Base-by-base conservation (phyloP, 2,888 invertebrate genomes). In the Amblyjoppa proteus region DNA sequence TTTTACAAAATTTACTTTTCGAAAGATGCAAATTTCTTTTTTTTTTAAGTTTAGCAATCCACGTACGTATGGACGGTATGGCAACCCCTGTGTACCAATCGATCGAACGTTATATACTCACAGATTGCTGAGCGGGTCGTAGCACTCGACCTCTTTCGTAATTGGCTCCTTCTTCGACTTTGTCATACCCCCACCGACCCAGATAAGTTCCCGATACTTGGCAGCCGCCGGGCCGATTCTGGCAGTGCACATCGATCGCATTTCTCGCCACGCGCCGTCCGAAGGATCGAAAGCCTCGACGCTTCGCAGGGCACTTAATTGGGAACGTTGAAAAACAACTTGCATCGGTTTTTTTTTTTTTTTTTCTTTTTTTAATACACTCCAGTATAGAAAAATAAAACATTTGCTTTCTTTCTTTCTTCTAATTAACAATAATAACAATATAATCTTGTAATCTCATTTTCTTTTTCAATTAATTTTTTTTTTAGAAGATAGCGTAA, bases 111-210 rank as follows among this genome's bases (percentile, higher is more conserved):
- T 41, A 64, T 51, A 75, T 56, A 88, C 94, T 93, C 90, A 96
- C 96, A 96, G 95, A 91, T 96, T 95, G 82, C 94, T 95, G 87
- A 94, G 95, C 0, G 95, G 95, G 92, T 96, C 96, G 91, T 96
- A 96, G 92, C 95, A 96, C 92, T 96, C 96, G 2, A 96, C 96
- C 76, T 95, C 95, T 88, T 95, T 95, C 87, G 95, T 95, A 77
- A 96, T 94, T 0, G 95, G 95, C 34, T 94, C 94, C 81, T 95
- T 95, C 91, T 95, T 95, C 89, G 95, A 95, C 28, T 95, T 95
- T 9, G 95, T 95, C 95, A 97, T 96, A 56, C 97, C 97, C 58
- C 97, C 97, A 13, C 96, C 96, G 68, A 96, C 96, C 97, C 97
- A 97, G 93, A 97, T 96, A 89, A 95, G 95, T 88, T 96, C 96